Conservation (phyloP, 2,113 vertebrate genomes). For the Pantherophis guttatus region DNA sequence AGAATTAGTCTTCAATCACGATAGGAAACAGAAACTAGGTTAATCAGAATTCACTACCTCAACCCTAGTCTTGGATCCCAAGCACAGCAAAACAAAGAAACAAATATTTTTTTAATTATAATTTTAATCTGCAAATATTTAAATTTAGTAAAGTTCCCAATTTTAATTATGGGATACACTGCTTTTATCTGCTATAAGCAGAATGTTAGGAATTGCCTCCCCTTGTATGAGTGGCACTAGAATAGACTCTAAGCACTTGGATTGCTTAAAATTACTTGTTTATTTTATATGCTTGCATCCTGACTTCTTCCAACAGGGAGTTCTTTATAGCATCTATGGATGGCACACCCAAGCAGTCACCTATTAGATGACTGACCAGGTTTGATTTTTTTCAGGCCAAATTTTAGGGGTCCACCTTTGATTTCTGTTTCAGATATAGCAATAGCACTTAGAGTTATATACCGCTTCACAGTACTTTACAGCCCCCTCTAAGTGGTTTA, state of each 20-base stretch:
- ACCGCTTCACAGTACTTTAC: no score
- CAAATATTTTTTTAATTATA: neutral
- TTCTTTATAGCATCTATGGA: neutral
- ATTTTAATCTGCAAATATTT: neutral
- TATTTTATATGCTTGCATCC: neutral
- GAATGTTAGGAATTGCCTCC: neutral
- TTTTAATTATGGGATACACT: neutral
- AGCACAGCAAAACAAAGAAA: neutral
- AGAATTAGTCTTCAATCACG: neutral
- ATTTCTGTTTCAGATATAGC: neutral
- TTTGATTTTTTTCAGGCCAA: neutral
- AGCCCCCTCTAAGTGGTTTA: no score
- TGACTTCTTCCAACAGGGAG: neutral
- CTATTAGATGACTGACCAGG: neutral
- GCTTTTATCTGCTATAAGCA: neutral
- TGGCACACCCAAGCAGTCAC: neutral
- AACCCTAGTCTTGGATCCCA: neutral
- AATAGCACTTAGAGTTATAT: no score
- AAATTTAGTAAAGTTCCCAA: neutral
- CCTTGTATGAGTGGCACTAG: neutral
- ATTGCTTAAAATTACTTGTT: neutral
- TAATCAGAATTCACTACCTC: neutral
- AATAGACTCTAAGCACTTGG: neutral
- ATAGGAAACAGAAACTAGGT: neutral
- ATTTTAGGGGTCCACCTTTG: neutral